Evolutionary conservation across 2,888 invertebrate species (phyloP), one percentile per base, ranked within the genome.

Genomic region (Sphinx pinastri): DNA sequence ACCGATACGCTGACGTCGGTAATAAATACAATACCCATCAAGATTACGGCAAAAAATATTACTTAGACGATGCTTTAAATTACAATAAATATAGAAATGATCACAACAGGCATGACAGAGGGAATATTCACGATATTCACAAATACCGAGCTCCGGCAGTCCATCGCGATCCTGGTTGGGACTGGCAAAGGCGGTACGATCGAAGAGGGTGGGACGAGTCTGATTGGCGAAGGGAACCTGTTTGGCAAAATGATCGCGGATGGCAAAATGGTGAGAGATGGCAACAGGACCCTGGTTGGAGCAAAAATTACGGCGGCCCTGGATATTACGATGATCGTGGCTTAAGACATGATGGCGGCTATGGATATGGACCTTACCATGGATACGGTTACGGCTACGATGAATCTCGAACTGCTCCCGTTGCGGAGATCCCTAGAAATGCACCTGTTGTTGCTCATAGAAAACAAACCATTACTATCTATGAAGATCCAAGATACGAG

Each of bases 401-500:
- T 45, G 94, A 94, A 77, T 90, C 92, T 45, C 81, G 91, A 71
- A 78, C 89, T 6, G 79, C 78, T 57, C 90, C 91, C 0, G 88
- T 91, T 0, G 89, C 89, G 4, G 83, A 91, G 78, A 77, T 89
- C 54, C 91, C 92, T 13, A 83, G 82, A 70, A 86, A 90, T 68
- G 84, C 86, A 3, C 93, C 94, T 8, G 88, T 92, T 0, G 90
- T 93, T 16, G 91, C 93, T 2, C 91, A 89, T 68, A 86, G 93
- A 57, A 91, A 93, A 73, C 94, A 94, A 77, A 94, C 94, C 14
- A 94, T 94, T 71, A 94, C 94, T 5, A 94, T 94, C 70, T 94
- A 94, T 71, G 94, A 94, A 80, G 94, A 94, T 77, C 94, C 94
- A 10, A 85, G 94, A 73, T 93, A 94, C 73, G 84, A 87, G 60